Percentiles rank a stretch among this genome's conserved stretches.
Evolutionary conservation across 2,888 invertebrate species (phyloP).

Genomic region (Ormia ochracea): DNA sequence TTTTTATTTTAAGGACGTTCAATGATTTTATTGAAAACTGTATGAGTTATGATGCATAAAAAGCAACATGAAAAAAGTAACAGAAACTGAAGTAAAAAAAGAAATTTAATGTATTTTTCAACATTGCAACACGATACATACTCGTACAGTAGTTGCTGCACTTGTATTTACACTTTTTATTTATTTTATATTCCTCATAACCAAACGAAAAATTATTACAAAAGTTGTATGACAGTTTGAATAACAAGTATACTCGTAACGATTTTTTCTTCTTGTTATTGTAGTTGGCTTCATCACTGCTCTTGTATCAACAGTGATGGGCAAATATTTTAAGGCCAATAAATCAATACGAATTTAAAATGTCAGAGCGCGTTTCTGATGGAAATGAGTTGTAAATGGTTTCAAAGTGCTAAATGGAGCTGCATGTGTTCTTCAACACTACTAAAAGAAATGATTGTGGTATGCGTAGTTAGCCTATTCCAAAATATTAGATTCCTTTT

Average conservation of each 20-base stretch:
- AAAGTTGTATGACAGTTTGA: conserved; percentile 70
- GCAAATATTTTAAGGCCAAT: not conserved
- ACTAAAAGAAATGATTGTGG: too few species aligned
- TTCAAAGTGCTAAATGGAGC: too few species aligned
- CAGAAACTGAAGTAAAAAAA: conserved; percentile 11
- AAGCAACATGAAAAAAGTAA: not conserved
- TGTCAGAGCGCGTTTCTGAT: too few species aligned
- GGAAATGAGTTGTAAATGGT: too few species aligned
- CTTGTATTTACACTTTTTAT: not conserved
- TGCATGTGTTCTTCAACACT: too few species aligned
- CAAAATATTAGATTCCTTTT: too few species aligned
- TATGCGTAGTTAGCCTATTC: too few species aligned
- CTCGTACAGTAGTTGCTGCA: not conserved
- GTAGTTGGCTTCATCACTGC: conserved; percentile 8
- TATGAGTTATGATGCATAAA: conserved; percentile 44
- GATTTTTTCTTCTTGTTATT: conserved; percentile 6
- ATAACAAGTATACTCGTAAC: conserved; percentile 65
- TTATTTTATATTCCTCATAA: conserved; percentile 13
- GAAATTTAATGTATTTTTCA: conserved; percentile 16
- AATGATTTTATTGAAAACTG: conserved; percentile 41
- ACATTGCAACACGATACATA: not conserved
- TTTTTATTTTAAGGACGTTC: conserved; percentile 21
- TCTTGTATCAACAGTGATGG: conserved; percentile 3
- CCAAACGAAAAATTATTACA: conserved; percentile 67
- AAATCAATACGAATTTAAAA: too few species aligned